Base-by-base conservation (phyloP, 2,888 invertebrate species). In the Patella ulyssiponensis region DNA sequence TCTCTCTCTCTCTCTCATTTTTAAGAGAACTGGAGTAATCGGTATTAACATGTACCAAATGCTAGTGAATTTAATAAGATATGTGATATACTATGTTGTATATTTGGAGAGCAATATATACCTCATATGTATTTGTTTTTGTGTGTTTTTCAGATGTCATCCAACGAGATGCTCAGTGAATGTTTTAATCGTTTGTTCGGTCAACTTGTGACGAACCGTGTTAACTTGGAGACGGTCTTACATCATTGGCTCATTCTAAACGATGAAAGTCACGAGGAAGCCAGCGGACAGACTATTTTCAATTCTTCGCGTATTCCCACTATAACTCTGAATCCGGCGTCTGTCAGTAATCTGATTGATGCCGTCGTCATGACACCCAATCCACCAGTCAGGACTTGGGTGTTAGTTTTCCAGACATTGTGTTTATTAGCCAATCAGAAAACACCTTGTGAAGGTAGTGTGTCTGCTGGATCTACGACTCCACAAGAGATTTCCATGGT, bases 171-270 rank as follows among this genome's bases (percentile, higher is more conserved):
- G 94, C 92, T 95, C 80, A 94, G 94, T 56, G 92, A 93, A 81
- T 95, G 95, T 82, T 95, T 95, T 85, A 94, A 95, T 86, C 93
- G 93, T 82, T 93, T 95, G 85, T 95, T 95, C 88, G 93, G 94
- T n/a, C 89, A 90, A 80, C 85, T 91, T 27, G 94, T 94, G 84
- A 91, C 95, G 73, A 94, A 94, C 74, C 94, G 95, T 89, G 94
- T 95, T 27, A 95, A 95, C 90, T 93, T 97, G 90, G 97, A 97
- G 92, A 94, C 96, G 89, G 95, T 96, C 73, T 93, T 97, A 58
- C 95, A 96, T 83, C 93, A 97, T 84, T 97, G 97, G 96, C 93
- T 97, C 81, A 96, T 96, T 3, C 93, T 97, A 81, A 96, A 96
- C 84, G 92, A 94, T 93, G 95, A 92, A 91, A 81, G 87, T 44